Conservation (phyloP, 64 coral and sea anemone genomes). For the Pachyseris speciosa region DNA sequence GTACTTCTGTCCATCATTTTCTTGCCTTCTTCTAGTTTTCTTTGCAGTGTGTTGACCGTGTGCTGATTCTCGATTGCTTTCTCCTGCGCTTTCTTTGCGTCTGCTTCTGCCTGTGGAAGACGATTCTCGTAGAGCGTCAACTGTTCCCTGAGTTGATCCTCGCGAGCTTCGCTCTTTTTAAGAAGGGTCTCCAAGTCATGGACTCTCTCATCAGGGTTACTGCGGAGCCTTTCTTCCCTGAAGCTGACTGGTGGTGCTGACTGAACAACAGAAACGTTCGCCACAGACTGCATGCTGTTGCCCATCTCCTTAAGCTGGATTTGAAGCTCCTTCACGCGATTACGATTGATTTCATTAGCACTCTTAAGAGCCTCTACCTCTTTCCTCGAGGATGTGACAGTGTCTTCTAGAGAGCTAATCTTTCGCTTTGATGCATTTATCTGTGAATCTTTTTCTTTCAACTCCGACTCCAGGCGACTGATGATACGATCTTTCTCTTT, state of each 20-base stretch:
- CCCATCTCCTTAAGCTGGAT: conserved; percentile 64
- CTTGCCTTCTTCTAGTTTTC: conserved; percentile 76
- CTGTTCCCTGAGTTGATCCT: conserved; percentile 76
- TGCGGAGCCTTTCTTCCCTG: conserved; percentile 3
- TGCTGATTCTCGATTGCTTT: conserved; percentile 69
- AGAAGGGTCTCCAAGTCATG: conserved; percentile 86
- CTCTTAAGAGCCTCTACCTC: conserved; percentile 76
- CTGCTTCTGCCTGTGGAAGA: conserved; percentile 41
- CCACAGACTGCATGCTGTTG: not conserved
- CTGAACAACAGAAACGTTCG: not conserved
- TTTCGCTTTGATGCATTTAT: conserved; percentile 62
- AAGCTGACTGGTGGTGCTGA: conserved; percentile 45
- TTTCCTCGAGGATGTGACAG: conserved; percentile 56
- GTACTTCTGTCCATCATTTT: conserved; percentile 48
- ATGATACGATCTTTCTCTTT: conserved; percentile 83
- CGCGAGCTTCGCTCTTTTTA: conserved; percentile 76
- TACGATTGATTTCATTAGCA: conserved; percentile 67
- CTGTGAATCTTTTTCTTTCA: conserved; percentile 70
- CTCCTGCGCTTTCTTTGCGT: conserved; percentile 75
- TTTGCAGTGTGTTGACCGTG: conserved; percentile 67
- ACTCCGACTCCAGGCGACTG: conserved; percentile 44
- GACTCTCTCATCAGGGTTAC: conserved; percentile 28
- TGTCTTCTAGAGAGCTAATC: conserved; percentile 47
- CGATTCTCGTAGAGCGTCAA: conserved; percentile 15
- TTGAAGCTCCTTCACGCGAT: conserved; percentile 73